Percentiles rank a stretch among this genome's conserved stretches.
Evolutionary conservation across 2,888 invertebrate species (phyloP).

Genomic region (Protophormia terraenovae): DNA sequence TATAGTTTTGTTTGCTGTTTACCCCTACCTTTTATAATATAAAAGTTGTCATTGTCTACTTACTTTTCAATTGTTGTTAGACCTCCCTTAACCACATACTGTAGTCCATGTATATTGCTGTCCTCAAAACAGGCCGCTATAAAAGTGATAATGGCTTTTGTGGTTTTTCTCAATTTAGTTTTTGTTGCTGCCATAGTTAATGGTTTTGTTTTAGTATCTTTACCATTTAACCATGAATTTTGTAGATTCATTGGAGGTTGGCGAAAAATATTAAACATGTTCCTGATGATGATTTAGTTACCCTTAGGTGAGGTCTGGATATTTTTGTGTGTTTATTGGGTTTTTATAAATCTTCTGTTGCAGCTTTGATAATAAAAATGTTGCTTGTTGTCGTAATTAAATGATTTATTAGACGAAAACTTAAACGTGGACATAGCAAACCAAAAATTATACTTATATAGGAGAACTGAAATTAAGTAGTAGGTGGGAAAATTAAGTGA

Average conservation of each 20-base stretch:
- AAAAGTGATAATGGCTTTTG: slow-evolving; percentile 61
- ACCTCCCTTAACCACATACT: slow-evolving; percentile 72
- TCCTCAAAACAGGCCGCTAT: slow-evolving; percentile 74
- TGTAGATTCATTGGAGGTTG: slow-evolving; percentile 15
- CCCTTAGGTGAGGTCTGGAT: background rate
- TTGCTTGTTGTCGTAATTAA: slow-evolving; percentile 54
- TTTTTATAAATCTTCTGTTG: slow-evolving; percentile 50
- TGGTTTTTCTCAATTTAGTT: slow-evolving; percentile 53
- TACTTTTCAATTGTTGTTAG: slow-evolving; percentile 75
- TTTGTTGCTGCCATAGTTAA: slow-evolving; percentile 64
- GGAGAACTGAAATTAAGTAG: slow-evolving; percentile 29
- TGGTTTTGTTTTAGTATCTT: slow-evolving; percentile 37
- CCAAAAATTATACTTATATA: slow-evolving; percentile 63
- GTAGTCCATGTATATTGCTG: slow-evolving; percentile 77
- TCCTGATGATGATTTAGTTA: slow-evolving; percentile 47
- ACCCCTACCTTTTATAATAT: too few relatives aligned
- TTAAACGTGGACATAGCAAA: slow-evolving; percentile 68
- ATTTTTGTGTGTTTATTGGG: background rate
- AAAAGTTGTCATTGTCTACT: too few relatives aligned
- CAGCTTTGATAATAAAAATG: slow-evolving; percentile 45
- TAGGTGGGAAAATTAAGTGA: too few relatives aligned
- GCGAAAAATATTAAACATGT: slow-evolving; percentile 44
- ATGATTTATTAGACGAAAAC: slow-evolving; percentile 69
- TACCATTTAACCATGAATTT: slow-evolving; percentile 36
- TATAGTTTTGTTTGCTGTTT: background rate